Evolutionary conservation across 2,797 vertebrate genomes (phyloP).

Genomic region (Todus mexicanus): DNA sequence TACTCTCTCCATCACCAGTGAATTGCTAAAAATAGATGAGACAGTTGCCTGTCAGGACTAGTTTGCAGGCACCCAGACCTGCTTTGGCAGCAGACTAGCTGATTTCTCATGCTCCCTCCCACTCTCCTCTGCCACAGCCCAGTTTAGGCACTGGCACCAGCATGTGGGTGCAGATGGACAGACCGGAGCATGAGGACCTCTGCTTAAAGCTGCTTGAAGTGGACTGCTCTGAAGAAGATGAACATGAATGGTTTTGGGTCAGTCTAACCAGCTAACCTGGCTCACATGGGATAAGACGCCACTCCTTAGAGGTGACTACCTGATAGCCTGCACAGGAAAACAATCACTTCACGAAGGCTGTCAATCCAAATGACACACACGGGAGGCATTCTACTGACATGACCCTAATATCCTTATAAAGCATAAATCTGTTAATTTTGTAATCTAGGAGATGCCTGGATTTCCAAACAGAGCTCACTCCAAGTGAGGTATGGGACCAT

Average conservation of each 20-base stretch:
- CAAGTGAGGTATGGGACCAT: rapidly evolving
- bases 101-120: neutral
- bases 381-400: neutral
- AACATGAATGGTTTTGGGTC: neutral
- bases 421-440: neutral
- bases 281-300: neutral
- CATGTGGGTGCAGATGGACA: rapidly evolving
- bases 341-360: neutral
- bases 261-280: neutral
- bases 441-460: neutral
- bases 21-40: neutral
- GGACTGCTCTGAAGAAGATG: neutral
- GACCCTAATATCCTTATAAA: neutral
- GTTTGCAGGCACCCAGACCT: neutral
- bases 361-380: neutral
- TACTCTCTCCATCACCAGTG: neutral
- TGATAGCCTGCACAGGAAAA: neutral
- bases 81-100: neutral
- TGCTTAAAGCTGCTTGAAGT: neutral
- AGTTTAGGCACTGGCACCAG: neutral
- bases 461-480: neutral
- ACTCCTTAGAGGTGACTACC: neutral
- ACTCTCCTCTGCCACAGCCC: neutral
- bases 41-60: neutral
- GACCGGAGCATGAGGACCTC: neutral